Percentiles rank a stretch among this genome's conserved stretches.
Conservation (phyloP, 2,113 vertebrate species). For the Otis tarda region DNA sequence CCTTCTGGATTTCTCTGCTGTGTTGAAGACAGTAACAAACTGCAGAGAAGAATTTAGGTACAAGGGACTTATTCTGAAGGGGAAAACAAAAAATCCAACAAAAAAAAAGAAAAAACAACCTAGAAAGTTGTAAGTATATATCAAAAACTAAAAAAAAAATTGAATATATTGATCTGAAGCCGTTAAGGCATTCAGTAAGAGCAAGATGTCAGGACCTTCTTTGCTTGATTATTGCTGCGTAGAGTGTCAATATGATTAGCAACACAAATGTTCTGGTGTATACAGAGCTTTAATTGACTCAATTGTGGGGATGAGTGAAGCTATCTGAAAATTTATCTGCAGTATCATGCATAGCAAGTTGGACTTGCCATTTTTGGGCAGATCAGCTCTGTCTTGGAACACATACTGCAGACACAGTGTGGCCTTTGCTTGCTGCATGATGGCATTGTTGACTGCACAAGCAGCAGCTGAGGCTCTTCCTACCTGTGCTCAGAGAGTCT, state of each 20-base stretch:
- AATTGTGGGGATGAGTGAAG: not conserved
- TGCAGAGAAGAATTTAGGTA: not conserved
- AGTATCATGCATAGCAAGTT: not conserved
- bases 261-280: not conserved
- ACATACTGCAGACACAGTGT: too few relatives aligned
- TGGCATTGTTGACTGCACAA: not conserved
- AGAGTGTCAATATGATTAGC: not conserved
- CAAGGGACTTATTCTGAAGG: not conserved
- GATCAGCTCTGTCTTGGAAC: not conserved
- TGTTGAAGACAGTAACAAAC: not conserved
- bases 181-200: not conserved
- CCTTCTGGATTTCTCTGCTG: not conserved
- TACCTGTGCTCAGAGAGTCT: not conserved
- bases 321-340: not conserved
- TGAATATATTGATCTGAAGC: not conserved
- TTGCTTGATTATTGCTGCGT: not conserved
- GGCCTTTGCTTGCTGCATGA: not conserved
- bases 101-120: not conserved
- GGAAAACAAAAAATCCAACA: not conserved
- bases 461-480: not conserved
- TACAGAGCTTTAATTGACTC: not conserved
- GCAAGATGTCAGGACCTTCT: not conserved
- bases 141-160: not conserved
- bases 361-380: not conserved
- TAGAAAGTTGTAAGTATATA: not conserved